Evolutionary conservation across 2,888 invertebrate species (phyloP).

Genomic region (Ryuthela nishihirai): DNA sequence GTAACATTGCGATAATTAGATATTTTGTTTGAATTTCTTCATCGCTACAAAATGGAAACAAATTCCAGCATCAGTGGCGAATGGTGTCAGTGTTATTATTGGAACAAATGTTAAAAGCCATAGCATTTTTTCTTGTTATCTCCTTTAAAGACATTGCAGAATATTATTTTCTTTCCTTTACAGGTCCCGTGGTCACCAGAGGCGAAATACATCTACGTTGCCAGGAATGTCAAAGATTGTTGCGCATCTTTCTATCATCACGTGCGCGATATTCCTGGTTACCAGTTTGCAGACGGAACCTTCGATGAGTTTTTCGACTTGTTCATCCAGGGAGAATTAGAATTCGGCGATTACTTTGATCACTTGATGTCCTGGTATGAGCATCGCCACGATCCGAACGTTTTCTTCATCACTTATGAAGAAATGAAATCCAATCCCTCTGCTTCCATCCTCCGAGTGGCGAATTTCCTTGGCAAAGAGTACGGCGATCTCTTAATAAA

Average conservation of each 20-base stretch:
- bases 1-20: too few relatives aligned
- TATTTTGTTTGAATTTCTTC: too few relatives aligned
- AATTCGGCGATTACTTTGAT: slow-evolving; percentile 23
- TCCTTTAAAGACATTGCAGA: too few relatives aligned
- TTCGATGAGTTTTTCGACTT: slow-evolving; percentile 49
- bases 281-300: slow-evolving; percentile 47
- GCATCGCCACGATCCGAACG: slow-evolving; percentile 44
- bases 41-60: too few relatives aligned
- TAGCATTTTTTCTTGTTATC: too few relatives aligned
- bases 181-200: slow-evolving; percentile 34
- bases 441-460: slow-evolving; percentile 37
- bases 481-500: slow-evolving; percentile 6
- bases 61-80: too few relatives aligned
- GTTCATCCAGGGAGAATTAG: slow-evolving; percentile 48
- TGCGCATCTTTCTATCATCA: slow-evolving; percentile 46
- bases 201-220: slow-evolving; percentile 49
- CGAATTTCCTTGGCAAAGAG: slow-evolving; percentile 36
- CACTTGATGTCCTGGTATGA: slow-evolving; percentile 33
- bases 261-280: slow-evolving; percentile 37
- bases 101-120: too few relatives aligned
- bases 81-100: too few relatives aligned
- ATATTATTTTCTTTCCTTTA: slow-evolving; percentile 1
- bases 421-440: slow-evolving; percentile 48
- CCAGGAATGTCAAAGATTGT: slow-evolving; percentile 53
- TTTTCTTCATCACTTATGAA: slow-evolving; percentile 51